Conservation (phyloP, 92 coral and sea anemone species). For the Anthopleura xanthogrammica region DNA sequence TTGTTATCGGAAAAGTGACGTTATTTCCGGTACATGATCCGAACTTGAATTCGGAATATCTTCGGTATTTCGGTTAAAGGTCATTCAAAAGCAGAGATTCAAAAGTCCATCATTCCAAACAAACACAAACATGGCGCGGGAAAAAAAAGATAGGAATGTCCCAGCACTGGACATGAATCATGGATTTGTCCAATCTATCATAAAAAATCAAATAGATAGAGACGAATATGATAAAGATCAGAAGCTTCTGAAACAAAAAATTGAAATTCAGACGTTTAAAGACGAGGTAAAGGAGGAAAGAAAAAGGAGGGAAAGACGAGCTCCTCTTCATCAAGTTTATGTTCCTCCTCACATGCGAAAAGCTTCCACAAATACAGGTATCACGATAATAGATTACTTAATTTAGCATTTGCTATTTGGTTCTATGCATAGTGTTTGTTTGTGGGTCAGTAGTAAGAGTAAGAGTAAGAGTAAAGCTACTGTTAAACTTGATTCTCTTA, state of each 20-base stretch:
- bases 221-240: conserved; percentile 95
- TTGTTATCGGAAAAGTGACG: conserved; percentile 20
- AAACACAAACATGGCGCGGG: conserved; percentile 23
- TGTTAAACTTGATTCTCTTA: no score
- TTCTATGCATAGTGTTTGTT: no score
- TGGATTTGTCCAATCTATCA: conserved; percentile 80
- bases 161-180: conserved; percentile 75
- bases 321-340: conserved; percentile 59
- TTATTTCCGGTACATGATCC: conserved; percentile 4
- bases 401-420: no score
- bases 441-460: no score
- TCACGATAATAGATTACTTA: no score
- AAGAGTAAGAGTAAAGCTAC: no score
- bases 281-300: conserved; percentile 11
- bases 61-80: background rate
- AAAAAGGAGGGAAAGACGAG: conserved; percentile 58
- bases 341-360: conserved; percentile 79
- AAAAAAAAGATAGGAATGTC: background rate
- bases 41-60: conserved; percentile 1
- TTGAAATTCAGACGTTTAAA: background rate
- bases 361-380: no score
- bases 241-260: conserved; percentile 46
- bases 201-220: conserved; percentile 81
- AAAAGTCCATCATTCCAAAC: background rate
- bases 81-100: background rate